phyloP scores from a whole-genome alignment of 53 echinoderm and acorn worm genomes.

The Astropecten irregularis region DNA sequence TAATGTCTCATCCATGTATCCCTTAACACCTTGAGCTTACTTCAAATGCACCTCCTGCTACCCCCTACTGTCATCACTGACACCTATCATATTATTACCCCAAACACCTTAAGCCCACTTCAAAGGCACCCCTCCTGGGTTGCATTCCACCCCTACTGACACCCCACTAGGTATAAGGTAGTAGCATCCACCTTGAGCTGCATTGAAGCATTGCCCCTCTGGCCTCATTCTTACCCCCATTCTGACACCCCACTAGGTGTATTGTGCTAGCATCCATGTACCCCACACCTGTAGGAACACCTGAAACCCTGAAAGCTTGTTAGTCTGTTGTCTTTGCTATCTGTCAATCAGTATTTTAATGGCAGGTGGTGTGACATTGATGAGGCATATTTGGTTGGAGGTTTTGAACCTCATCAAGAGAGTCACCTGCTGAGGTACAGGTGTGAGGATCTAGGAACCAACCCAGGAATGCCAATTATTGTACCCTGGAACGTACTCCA shows the following conservation, averaged over 20 bases:
- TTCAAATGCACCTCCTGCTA: neutral
- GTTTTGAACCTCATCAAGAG: conserved; percentile 19
- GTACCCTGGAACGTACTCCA: too few species aligned
- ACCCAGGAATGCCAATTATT: conserved; percentile 4
- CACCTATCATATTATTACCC: neutral
- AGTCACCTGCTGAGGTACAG: conserved; percentile 2
- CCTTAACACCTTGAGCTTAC: neutral
- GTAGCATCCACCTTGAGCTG: too few species aligned
- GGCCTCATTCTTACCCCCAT: conserved; percentile 10
- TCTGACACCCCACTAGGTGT: conserved; percentile 6
- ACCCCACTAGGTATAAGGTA: too few species aligned
- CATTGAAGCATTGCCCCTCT: too few species aligned
- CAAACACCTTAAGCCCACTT: conserved; percentile 7
- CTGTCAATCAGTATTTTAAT: conserved; percentile 14
- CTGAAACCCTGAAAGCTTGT: conserved; percentile 3
- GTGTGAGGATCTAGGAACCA: neutral
- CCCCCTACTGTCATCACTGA: too few species aligned
- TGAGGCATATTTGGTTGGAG: neutral
- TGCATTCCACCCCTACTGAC: too few species aligned
- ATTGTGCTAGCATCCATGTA: conserved; percentile 32
- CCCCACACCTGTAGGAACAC: conserved; percentile 40
- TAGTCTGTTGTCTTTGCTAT: conserved; percentile 23
- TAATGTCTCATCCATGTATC: too few species aligned
- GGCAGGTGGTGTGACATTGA: conserved; percentile 25
- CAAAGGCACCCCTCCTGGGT: conserved; percentile 12